Evolutionary conservation across 2,797 vertebrate species (phyloP), one percentile per base, ranked within the genome.

Genomic region (Anguilla pacifica): DNA sequence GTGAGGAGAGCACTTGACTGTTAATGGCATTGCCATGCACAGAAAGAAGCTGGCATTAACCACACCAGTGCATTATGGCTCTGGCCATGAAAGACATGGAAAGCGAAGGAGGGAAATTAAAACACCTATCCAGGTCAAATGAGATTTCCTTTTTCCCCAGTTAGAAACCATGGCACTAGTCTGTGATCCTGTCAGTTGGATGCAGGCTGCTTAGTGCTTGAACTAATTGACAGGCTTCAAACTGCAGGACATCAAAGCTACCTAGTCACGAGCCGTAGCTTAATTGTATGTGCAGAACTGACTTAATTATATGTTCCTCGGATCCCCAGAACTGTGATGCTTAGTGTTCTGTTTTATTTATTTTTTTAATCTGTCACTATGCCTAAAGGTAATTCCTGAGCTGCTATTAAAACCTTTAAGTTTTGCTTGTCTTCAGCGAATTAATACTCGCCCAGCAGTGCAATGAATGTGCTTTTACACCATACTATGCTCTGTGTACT

Each of bases 171-270:
- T 84, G 88, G 83, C 57, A 85, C 49, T 51, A 59, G 57, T 67
- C 86, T 46, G 83, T 88, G 86, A 89, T 91, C 86, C 87, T 87
- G 87, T 88, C 57, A 85, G 70, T 49, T 64, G 87, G 86, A 88
- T 87, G 82, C 64, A 88, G 77, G 84, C 83, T 74, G 86, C 86
- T 55, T 83, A 22, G 79, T 82, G 84, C 59, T 79, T 57, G 87
- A 87, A 84, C 57, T 88, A 87, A 89, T 87, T 88, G 87, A 88
- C 88, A 89, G 88, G 86, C 88, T 88, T 88, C 53, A 88, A 89
- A 86, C 88, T 81, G 84, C 49, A 35, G 86, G 86, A 82, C 87
- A 86, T 67, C 77, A 35, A 82, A 28, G 85, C 88, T 74, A 46
- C 85, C 55, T 67, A 74, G 70, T 35, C 87, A 31, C 81, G 39